A percentile compares a stretch with the other conserved stretches of the same genome.
phyloP scores from a whole-genome alignment of 2,113 vertebrate genomes.

The Podarcis raffonei region DNA sequence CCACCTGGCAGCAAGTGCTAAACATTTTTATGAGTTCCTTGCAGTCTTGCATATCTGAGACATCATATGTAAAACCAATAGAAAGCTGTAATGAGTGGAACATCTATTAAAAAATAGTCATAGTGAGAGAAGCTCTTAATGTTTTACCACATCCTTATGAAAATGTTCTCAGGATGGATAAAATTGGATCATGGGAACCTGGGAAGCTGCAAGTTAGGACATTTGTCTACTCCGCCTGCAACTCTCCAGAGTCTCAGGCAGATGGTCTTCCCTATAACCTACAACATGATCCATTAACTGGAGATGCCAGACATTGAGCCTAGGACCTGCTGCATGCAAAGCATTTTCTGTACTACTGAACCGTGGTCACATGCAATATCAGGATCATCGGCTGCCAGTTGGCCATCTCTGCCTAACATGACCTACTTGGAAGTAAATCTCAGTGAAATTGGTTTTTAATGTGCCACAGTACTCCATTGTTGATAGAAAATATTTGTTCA shows the following conservation, averaged over 20 bases:
- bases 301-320: not conserved
- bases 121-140: not conserved
- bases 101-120: not conserved
- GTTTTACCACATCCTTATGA: not conserved
- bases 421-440: not conserved
- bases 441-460: not conserved
- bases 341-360: not conserved
- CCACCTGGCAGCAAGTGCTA: not conserved
- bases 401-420: not conserved
- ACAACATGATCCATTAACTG: not conserved
- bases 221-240: not conserved
- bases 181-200: not conserved
- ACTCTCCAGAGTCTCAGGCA: not conserved
- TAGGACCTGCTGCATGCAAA: not conserved
- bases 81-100: not conserved
- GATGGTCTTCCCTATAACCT: not conserved
- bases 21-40: not conserved
- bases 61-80: not conserved
- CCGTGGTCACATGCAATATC: not conserved
- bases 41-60: not conserved
- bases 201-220: not conserved
- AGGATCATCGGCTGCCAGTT: not conserved
- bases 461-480: not conserved
- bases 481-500: not conserved
- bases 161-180: not conserved